Evolutionary conservation across 2,113 vertebrate species (phyloP).

Genomic region (Uropsilus gracilis): DNA sequence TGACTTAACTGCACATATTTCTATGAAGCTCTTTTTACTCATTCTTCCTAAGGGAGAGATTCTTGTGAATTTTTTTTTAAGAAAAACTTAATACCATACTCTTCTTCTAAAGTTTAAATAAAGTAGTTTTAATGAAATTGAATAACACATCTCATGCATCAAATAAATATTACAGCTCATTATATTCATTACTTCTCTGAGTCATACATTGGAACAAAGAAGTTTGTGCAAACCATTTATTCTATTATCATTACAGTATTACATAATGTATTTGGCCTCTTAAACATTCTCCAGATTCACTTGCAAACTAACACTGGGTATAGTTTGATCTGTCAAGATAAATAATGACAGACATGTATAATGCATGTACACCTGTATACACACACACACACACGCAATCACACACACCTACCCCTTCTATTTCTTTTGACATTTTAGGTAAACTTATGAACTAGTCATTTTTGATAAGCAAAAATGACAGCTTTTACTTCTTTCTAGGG

Average conservation of each 20-base stretch:
- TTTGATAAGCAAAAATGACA: not conserved
- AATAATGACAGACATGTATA: not conserved
- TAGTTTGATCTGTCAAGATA: not conserved
- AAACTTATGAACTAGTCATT: not conserved
- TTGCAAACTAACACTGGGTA: not conserved
- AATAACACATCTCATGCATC: not conserved
- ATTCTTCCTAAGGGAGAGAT: not conserved
- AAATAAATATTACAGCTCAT: not conserved
- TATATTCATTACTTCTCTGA: not conserved
- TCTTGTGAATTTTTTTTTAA: constrained; percentile 2
- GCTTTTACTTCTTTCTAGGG: not conserved
- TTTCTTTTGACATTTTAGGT: not conserved
- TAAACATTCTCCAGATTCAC: not conserved
- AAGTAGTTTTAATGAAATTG: not conserved
- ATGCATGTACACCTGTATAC: too few relatives aligned
- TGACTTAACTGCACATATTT: not conserved
- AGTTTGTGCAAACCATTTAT: not conserved
- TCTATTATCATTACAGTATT: not conserved
- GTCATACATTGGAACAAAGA: not conserved
- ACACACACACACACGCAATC: not conserved
- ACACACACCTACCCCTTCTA: not conserved
- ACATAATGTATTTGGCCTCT: not conserved
- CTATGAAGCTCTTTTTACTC: not conserved
- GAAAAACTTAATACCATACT: not conserved
- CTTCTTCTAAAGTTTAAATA: not conserved